Evolutionary conservation across 2,113 vertebrate species (phyloP).

Genomic region (Pseudopipra pipra): DNA sequence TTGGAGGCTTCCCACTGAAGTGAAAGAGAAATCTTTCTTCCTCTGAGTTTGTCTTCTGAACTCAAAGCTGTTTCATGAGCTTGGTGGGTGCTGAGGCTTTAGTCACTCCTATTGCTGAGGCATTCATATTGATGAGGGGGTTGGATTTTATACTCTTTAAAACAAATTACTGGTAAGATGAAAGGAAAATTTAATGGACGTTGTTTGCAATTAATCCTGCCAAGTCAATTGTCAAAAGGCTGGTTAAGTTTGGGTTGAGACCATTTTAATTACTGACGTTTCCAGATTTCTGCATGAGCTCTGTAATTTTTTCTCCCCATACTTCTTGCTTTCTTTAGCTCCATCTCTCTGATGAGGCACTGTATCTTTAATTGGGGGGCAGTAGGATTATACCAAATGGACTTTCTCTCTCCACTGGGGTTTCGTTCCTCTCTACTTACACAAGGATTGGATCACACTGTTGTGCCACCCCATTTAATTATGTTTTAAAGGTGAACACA

Average conservation of each 20-base stretch:
- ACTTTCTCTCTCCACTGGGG: not conserved
- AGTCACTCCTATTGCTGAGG: not conserved
- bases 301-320: not conserved
- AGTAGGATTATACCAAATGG: not conserved
- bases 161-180: not conserved
- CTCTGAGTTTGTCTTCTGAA: not conserved
- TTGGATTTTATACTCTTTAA: not conserved
- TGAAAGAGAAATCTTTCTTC: not conserved
- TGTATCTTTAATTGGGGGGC: constrained; percentile 32
- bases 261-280: not conserved
- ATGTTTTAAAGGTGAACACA: not conserved
- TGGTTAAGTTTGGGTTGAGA: not conserved
- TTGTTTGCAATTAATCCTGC: not conserved
- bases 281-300: not conserved
- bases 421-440: not conserved
- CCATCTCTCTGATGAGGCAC: not conserved
- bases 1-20: not conserved
- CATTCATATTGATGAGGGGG: not conserved
- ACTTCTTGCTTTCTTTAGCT: not conserved
- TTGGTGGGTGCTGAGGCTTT: not conserved
- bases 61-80: not conserved
- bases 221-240: not conserved
- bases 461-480: not conserved
- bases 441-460: not conserved
- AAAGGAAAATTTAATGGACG: not conserved